phyloP scores from a whole-genome alignment of 37 sponge, comb jelly and placozoan species.

The Geodia barretti region DNA sequence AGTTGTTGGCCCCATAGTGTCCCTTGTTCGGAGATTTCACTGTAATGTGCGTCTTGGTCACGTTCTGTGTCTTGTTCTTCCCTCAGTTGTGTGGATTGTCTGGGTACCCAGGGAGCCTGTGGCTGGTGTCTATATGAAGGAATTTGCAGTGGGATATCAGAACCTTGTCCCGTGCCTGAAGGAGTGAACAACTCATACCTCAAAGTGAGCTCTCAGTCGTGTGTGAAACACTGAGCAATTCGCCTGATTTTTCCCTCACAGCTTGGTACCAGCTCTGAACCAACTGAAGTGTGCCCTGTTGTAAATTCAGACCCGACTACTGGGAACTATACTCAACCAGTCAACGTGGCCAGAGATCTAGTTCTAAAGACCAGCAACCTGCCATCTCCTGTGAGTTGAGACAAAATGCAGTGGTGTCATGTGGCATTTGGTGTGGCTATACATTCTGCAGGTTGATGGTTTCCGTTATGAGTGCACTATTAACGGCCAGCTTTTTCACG shows the following conservation, averaged over 20 bases:
- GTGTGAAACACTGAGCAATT: too few species aligned
- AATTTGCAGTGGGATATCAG: conserved; percentile 43
- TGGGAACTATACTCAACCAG: conserved; percentile 33
- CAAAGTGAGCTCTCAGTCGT: too few species aligned
- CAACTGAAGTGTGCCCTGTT: conserved; percentile 42
- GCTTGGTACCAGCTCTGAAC: background rate
- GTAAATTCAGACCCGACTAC: background rate
- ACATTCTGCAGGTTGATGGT: background rate
- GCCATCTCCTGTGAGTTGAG: conserved; percentile 23
- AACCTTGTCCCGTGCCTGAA: background rate
- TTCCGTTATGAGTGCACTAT: background rate
- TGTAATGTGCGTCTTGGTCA: background rate
- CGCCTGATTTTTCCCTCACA: too few species aligned
- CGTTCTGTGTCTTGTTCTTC: background rate
- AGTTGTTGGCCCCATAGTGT: too few species aligned
- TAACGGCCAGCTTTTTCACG: background rate
- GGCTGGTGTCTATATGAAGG: conserved; percentile 41
- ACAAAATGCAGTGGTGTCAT: too few species aligned
- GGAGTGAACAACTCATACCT: background rate
- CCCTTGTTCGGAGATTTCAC: too few species aligned
- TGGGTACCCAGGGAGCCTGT: conserved; percentile 33
- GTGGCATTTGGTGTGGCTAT: too few species aligned
- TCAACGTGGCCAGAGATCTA: conserved; percentile 6
- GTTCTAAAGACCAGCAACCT: conserved; percentile 45
- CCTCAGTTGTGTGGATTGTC: conserved; percentile 38